Percentiles rank a stretch among this genome's conserved stretches.
Conservation (phyloP, 2,888 invertebrate genomes). For the Ptilodon capucinus region DNA sequence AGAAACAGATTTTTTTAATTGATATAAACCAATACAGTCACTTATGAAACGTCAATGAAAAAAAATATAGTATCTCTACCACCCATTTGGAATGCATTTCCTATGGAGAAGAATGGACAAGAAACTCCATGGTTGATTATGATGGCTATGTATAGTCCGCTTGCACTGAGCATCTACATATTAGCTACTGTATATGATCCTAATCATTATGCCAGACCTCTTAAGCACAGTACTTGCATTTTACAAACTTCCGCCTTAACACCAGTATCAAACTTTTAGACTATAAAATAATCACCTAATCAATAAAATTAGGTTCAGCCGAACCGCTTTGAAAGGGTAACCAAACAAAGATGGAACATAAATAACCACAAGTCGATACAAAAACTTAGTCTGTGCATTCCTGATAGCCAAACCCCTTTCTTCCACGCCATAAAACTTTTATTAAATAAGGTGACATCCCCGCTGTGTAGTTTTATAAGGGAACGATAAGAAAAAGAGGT, state of each 20-base stretch:
- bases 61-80: too few species aligned
- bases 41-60: too few species aligned
- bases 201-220: too few species aligned
- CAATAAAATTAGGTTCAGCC: too few species aligned
- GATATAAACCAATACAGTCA: too few species aligned
- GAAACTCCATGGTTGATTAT: too few species aligned
- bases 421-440: constrained; percentile 78
- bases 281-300: constrained; percentile 28
- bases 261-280: not conserved
- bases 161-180: too few species aligned
- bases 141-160: too few species aligned
- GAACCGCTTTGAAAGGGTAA: constrained; percentile 11
- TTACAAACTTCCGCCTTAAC: not conserved
- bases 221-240: not conserved
- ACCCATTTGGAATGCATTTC: too few species aligned
- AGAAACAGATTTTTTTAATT: too few species aligned
- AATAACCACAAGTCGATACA: constrained; percentile 54
- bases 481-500: constrained; percentile 61
- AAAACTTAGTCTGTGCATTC: constrained; percentile 67
- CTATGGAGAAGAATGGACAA: too few species aligned
- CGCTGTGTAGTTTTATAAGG: constrained; percentile 66
- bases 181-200: too few species aligned
- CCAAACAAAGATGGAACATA: constrained; percentile 36
- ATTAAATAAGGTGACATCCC: constrained; percentile 67
- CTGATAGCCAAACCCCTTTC: constrained; percentile 72